Base-by-base conservation (phyloP, 2,113 vertebrate species). In the Burhinus bistriatus region DNA sequence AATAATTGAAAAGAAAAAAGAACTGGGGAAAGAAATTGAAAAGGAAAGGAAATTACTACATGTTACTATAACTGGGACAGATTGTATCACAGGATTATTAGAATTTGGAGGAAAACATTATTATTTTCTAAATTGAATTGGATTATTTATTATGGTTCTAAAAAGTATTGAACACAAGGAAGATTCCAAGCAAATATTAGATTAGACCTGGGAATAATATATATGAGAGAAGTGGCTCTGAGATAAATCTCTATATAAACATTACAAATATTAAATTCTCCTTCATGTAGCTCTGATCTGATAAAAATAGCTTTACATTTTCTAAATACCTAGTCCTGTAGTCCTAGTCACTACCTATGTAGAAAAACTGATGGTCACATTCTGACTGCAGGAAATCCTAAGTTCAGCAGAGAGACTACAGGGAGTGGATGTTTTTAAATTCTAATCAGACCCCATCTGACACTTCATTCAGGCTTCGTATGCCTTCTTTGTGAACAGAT, bases 71-170 rank as follows among this genome's bases (percentile, higher is more conserved):
- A 97, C 95, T 96, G 65, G 92, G 94, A 98, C 92, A 97, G 96
- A 98, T 97, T 96, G 82, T 97, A 98, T 98, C 96, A 93, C 40
- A 97, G 62, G 68, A 95, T 98, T 98, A 98, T 98, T 98, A 98
- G 97, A 98, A 98, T 98, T 98, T 97, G 90, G 70, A 98, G 93
- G 96, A 97, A 98, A 98, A 97, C 93, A 98, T 97, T 98, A 97
- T 98, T 98, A 98, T 98, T 98, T 98, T 98, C 94, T 95, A 98
- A 98, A 98, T 97, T 98, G 97, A 98, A 98, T 98, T 97, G 97
- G 97, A 97, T 98, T 98, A 98, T 98, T 98, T 98, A 98, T 98
- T 98, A 96, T n/a, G 49, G 94, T 97, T 98, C 94, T 98, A 98
- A 98, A 98, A 98, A 97, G 71, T 97, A 98, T 97, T 97, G 98